A percentile compares a stretch with the other conserved stretches of the same genome.
Evolutionary conservation across 2,888 invertebrate genomes (phyloP).

Genomic region (Tinea pellionella): DNA sequence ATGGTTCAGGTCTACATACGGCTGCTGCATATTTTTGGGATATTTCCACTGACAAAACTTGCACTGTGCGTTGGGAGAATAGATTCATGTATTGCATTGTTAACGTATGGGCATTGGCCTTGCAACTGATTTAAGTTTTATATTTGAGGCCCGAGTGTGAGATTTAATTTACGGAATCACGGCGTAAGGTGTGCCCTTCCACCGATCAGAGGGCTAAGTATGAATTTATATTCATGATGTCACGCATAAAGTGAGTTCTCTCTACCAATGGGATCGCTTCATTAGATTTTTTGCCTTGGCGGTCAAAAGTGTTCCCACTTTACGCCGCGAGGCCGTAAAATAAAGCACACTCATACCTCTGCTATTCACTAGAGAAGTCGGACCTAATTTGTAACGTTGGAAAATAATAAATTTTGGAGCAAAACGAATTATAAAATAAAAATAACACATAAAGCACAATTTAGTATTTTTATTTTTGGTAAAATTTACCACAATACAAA

Average conservation of each 20-base stretch:
- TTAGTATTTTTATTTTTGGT: constrained; percentile 70
- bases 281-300: no score
- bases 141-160: background rate
- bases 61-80: constrained; percentile 89
- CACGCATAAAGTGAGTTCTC: no score
- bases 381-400: no score
- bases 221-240: no score
- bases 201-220: no score
- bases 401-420: no score
- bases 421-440: constrained; percentile 18
- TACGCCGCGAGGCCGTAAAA: no score
- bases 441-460: constrained; percentile 64
- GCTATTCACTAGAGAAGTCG: no score
- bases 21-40: constrained; percentile 90
- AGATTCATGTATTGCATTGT: constrained; percentile 88
- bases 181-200: no score
- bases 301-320: no score
- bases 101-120: constrained; percentile 80
- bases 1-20: constrained; percentile 84
- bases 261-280: no score
- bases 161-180: background rate
- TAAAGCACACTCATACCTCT: no score
- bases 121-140: constrained; percentile 35
- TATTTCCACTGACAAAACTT: constrained; percentile 81
- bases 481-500: constrained; percentile 70